Conservation (phyloP, 2,888 invertebrate genomes). For the Bombyx huttoni region DNA sequence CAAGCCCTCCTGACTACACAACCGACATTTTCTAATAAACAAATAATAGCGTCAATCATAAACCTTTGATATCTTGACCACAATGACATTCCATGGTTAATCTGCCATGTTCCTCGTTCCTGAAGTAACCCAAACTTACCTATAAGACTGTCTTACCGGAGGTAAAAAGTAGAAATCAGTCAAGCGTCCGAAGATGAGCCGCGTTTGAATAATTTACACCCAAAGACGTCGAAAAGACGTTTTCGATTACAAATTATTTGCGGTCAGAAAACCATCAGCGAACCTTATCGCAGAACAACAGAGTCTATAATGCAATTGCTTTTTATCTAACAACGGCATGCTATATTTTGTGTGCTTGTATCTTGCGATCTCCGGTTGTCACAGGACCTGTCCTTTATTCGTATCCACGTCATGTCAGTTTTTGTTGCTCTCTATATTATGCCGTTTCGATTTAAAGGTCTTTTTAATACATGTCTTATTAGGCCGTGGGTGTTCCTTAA, state of each 20-base stretch:
- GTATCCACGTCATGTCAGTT: conserved; percentile 45
- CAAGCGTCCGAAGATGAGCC: conserved; percentile 46
- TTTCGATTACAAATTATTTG: conserved; percentile 19
- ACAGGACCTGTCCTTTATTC: conserved; percentile 43
- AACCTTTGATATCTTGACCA: conserved; percentile 3
- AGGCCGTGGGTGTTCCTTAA: conserved; percentile 22
- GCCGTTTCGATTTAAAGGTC: conserved; percentile 34
- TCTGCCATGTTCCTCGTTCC: conserved; percentile 29
- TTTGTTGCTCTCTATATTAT: conserved; percentile 34
- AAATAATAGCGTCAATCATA: conserved; percentile 1
- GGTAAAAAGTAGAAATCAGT: conserved; percentile 51
- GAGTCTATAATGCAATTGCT: conserved; percentile 11
- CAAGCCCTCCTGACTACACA: too few species aligned
- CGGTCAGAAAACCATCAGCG: conserved; percentile 1
- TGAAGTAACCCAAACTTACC: conserved; percentile 51
- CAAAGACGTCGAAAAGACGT: conserved; percentile 47
- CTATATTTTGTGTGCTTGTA: conserved; percentile 21
- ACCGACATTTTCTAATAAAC: not conserved
- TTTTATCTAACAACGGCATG: conserved; percentile 5
- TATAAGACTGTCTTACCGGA: conserved; percentile 45
- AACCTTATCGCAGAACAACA: conserved; percentile 14
- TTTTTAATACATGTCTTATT: conserved; percentile 44
- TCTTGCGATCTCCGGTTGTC: conserved; percentile 42
- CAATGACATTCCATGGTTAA: conserved; percentile 37
- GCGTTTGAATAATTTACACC: conserved; percentile 66